Conservation (phyloP, 2,113 vertebrate species). For the Megaleporinus macrocephalus region DNA sequence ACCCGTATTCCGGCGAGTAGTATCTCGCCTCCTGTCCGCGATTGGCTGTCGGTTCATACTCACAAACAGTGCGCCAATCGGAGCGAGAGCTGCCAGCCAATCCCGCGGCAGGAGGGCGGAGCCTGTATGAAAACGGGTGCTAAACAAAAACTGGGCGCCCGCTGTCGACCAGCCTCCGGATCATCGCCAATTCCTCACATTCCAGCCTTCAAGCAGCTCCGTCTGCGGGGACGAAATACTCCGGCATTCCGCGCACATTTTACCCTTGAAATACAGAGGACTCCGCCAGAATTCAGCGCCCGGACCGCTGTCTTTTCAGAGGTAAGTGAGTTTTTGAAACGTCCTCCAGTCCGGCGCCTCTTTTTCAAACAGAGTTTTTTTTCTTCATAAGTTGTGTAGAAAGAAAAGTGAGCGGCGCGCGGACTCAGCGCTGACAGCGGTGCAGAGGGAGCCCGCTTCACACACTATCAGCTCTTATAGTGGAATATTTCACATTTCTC, state of each 20-base stretch:
- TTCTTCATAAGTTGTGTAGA: background rate
- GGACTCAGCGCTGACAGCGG: background rate
- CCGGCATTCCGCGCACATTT: conserved; percentile 54
- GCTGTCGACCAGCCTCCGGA: background rate
- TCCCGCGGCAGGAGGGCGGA: background rate
- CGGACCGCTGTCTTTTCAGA: conserved; percentile 14
- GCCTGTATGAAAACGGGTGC: background rate
- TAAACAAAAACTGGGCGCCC: background rate
- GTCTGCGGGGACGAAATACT: conserved; percentile 64
- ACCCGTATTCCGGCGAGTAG: background rate
- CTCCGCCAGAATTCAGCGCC: conserved; percentile 1
- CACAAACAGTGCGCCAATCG: background rate
- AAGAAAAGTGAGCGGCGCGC: background rate
- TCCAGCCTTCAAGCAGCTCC: conserved; percentile 75
- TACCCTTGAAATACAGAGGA: conserved; percentile 28
- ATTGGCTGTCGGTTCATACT: background rate
- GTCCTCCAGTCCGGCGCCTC: background rate
- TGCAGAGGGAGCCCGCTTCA: background rate
- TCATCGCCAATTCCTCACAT: conserved; percentile 80
- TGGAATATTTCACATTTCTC: conserved; percentile 71
- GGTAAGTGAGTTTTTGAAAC: conserved; percentile 49
- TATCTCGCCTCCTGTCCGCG: background rate
- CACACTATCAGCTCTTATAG: conserved; percentile 21
- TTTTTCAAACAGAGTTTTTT: background rate
- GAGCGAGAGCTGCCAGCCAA: background rate